A percentile compares a stretch with the other conserved stretches of the same genome.
Conservation (phyloP, 2,113 vertebrate species). For the Choloepus hoffmanni region DNA sequence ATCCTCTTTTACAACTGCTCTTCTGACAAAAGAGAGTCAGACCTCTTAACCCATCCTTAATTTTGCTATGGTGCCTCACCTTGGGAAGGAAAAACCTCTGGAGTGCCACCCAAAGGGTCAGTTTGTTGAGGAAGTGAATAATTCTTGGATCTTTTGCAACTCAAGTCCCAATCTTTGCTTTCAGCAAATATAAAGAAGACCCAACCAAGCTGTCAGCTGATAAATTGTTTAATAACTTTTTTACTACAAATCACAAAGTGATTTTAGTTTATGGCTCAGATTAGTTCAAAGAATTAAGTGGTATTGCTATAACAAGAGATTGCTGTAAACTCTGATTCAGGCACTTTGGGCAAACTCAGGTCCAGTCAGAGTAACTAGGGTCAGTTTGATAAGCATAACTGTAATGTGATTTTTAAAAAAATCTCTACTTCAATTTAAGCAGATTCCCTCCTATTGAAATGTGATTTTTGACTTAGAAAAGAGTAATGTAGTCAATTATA, state of each 20-base stretch:
- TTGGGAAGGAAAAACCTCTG: not conserved
- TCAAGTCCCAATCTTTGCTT: not conserved
- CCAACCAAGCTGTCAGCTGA: not conserved
- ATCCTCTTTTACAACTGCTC: not conserved
- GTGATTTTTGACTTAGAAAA: not conserved
- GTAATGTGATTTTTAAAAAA: constrained; percentile 12
- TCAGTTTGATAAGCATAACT: not conserved
- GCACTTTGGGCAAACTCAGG: not conserved
- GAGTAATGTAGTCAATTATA: not conserved
- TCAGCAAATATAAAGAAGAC: not conserved
- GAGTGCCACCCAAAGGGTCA: not conserved
- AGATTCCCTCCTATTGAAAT: not conserved
- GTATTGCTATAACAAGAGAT: not conserved
- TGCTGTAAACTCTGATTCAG: not conserved
- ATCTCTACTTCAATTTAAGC: no score
- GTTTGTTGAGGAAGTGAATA: not conserved
- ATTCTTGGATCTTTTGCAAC: not conserved
- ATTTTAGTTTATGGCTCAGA: not conserved
- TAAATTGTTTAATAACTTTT: not conserved
- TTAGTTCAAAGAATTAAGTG: constrained; percentile 19
- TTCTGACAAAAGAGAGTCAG: not conserved
- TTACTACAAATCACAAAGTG: not conserved
- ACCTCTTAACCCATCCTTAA: not conserved
- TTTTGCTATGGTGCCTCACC: not conserved
- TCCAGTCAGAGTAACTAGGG: not conserved